Base-by-base conservation (phyloP, 2,797 vertebrate species). In the Pempheris klunzingeri region DNA sequence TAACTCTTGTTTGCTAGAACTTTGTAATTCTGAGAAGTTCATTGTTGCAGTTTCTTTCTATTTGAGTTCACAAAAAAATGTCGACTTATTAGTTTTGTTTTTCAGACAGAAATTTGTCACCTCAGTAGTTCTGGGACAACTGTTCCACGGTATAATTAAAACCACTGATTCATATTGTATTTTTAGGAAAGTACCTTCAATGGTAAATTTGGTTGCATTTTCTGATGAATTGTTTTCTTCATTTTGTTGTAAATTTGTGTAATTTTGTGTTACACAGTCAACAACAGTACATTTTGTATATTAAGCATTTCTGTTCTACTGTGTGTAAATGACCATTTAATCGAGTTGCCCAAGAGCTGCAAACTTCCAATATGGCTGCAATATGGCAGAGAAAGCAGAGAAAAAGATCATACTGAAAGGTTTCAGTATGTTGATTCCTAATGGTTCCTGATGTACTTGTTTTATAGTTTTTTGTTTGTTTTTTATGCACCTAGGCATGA, bases 81-180 rank as follows among this genome's bases (percentile, higher is more conserved):
- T 59, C 11, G 43, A 26, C 14, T 59, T 50, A n/a, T 30, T 20
- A 1, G 18, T 30, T 50, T 36, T 14, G 34, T n/a, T n/a, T 65
- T 67, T 28, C 7, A 65, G 34, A 34, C 55, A 49, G n/a, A 53
- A 62, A 59, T n/a, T 13, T 41, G 53, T 34, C 32, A 43, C 26
- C 20, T 46, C 26, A 32, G 7, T 62, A 2, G 20, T 26, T n/a
- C 22, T 14, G 11, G 2, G 34, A 22, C 3, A 22, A 38, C 32
- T 2, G 22, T 7, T 28, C 22, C 24, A n/a, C 12, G 4, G 15
- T 34, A 22, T 22, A 50, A 38, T 15, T 28, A 12, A 55, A 38
- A 50, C 22, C 5, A 64, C 22, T 7, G 26, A 36, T 41, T 14
- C 28, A 28, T 5, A n/a, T 36, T 30, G 11, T n/a, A n/a, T n/a